Percentiles rank a stretch among this genome's conserved stretches.
These are phyloP conservation scores for Conops quadrifasciatus DNA, from an alignment of 2,888 invertebrate genomes.

Conservation along the genomic window DNA sequence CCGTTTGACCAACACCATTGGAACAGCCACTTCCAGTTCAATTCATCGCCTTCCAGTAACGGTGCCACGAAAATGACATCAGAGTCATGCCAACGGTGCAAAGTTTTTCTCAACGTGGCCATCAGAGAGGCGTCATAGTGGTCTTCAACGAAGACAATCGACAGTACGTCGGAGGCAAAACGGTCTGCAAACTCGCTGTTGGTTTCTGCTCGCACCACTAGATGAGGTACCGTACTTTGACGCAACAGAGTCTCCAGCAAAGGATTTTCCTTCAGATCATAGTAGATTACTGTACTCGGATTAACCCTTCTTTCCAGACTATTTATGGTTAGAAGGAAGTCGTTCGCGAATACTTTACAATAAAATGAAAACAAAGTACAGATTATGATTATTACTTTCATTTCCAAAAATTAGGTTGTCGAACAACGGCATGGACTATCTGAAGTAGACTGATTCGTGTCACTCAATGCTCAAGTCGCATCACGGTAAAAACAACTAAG, in stretches of 20 bases:
- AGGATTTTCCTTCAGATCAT: neutral
- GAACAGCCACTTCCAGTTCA: constrained; percentile 29
- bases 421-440: too few species aligned
- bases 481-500: too few species aligned
- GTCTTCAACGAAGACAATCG: neutral
- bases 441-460: too few species aligned
- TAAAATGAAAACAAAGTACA: too few species aligned
- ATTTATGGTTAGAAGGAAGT: neutral
- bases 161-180: neutral
- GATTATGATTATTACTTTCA: too few species aligned
- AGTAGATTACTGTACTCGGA: neutral
- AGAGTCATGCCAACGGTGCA: constrained; percentile 21
- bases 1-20: constrained; percentile 27
- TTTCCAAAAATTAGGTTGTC: too few species aligned
- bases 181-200: neutral
- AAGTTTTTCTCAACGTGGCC: neutral
- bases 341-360: neutral
- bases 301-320: neutral
- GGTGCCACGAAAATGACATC: constrained; percentile 29
- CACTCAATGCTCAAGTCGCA: too few species aligned
- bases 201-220: neutral
- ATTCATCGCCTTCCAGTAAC: too few species aligned
- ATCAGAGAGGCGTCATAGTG: neutral
- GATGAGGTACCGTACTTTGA: neutral
- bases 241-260: neutral